A percentile compares a stretch with the other conserved stretches of the same genome.
Evolutionary conservation across 1,140 invertebrate species (phyloP).

Genomic region (Portunus trituberculatus): DNA sequence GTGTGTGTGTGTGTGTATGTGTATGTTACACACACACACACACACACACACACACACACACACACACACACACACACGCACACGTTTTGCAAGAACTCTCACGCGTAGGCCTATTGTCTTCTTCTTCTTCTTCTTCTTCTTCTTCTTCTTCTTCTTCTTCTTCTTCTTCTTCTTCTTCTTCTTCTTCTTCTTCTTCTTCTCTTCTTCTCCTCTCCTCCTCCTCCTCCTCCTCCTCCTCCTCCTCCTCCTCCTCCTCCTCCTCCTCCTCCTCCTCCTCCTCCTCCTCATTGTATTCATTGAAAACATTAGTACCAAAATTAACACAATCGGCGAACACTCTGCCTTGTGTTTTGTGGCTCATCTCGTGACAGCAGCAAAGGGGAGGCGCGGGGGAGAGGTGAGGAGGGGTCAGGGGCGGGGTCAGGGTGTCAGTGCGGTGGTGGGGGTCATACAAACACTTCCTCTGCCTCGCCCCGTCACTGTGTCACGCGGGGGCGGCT

Average conservation of each 20-base stretch:
- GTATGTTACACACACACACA: background rate
- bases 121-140: background rate
- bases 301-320: no score
- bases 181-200: background rate
- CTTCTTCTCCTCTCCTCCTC: conserved; percentile 33
- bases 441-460: no score
- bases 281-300: background rate
- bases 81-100: background rate
- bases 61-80: no score
- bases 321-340: no score
- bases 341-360: no score
- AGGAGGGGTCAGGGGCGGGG: no score
- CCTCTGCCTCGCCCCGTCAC: no score
- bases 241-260: background rate
- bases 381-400: no score
- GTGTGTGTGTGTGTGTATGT: background rate
- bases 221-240: background rate
- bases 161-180: background rate
- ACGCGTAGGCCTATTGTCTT: background rate
- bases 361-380: no score
- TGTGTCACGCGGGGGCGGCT: no score
- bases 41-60: no score
- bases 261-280: background rate
- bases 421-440: no score
- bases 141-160: background rate